These are phyloP conservation scores for Galagoides demidoff DNA, from an alignment of 2,797 vertebrate genomes.

Conservation along the genomic window DNA sequence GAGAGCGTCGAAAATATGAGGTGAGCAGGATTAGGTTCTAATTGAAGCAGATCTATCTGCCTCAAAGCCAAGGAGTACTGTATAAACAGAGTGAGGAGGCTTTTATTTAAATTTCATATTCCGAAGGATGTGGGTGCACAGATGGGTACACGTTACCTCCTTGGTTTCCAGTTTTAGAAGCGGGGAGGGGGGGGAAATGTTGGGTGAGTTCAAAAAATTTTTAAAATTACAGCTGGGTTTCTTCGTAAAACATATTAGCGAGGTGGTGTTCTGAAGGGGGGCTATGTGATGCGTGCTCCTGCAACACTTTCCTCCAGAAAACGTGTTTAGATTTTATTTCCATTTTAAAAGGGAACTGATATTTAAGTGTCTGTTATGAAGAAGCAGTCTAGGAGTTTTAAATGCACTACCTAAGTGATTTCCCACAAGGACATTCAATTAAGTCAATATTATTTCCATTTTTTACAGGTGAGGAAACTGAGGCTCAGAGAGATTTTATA, in stretches of 20 bases:
- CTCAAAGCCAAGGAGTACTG: conserved; percentile 27
- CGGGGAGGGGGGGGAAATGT: not conserved
- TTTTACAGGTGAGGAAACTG: conserved; percentile 12
- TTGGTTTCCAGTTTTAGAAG: conserved; percentile 68
- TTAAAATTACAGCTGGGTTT: conserved; percentile 12
- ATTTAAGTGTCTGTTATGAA: not conserved
- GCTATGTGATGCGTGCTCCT: conserved; percentile 33
- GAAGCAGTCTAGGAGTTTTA: not conserved
- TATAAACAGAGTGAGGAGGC: conserved; percentile 32
- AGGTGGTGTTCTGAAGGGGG: not conserved
- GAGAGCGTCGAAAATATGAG: not conserved
- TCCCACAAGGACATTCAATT: not conserved
- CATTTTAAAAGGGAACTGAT: not conserved
- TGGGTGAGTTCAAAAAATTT: conserved; percentile 46
- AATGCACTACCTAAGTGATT: not conserved
- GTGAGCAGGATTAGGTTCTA: conserved; percentile 59
- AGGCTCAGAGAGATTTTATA: not conserved
- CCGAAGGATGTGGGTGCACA: not conserved
- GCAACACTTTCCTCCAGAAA: conserved; percentile 35
- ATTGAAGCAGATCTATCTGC: conserved; percentile 60
- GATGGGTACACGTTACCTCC: conserved; percentile 7
- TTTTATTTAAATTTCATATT: conserved; percentile 61
- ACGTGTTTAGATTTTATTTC: conserved; percentile 56
- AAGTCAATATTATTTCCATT: not conserved
- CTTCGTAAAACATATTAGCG: conserved; percentile 58